phyloP scores from a whole-genome alignment of 2,113 vertebrate species.

The Furnarius figulus region DNA sequence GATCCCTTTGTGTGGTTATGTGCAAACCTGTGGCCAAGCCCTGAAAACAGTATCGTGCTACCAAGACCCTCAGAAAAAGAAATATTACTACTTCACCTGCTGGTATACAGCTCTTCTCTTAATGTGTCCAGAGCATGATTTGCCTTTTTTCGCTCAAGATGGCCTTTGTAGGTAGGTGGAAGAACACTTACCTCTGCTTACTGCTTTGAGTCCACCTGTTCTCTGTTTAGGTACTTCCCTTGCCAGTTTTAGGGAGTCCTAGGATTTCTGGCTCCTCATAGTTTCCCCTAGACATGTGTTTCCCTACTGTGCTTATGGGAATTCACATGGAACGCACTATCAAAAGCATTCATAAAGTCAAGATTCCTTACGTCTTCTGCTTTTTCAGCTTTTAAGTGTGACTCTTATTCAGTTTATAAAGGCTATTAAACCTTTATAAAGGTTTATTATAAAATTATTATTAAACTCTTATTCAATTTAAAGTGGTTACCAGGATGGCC shows the following conservation, averaged over 20 bases:
- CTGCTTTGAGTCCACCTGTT: not conserved
- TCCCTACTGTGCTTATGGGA: not conserved
- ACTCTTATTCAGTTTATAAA: not conserved
- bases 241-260: not conserved
- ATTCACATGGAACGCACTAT: not conserved
- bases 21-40: not conserved
- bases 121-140: not conserved
- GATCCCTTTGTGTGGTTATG: not conserved
- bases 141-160: not conserved
- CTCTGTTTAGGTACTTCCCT: not conserved
- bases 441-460: too few relatives aligned
- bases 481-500: not conserved
- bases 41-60: not conserved
- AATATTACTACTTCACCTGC: not conserved
- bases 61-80: not conserved
- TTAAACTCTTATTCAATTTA: not conserved
- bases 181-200: not conserved
- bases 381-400: not conserved
- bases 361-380: not conserved
- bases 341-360: not conserved
- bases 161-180: not conserved
- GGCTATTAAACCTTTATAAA: too few relatives aligned
- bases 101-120: not conserved
- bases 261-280: not conserved
- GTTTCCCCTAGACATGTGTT: not conserved